Evolutionary conservation across 2,888 invertebrate species (phyloP).

Genomic region (Callinectes sapidus): DNA sequence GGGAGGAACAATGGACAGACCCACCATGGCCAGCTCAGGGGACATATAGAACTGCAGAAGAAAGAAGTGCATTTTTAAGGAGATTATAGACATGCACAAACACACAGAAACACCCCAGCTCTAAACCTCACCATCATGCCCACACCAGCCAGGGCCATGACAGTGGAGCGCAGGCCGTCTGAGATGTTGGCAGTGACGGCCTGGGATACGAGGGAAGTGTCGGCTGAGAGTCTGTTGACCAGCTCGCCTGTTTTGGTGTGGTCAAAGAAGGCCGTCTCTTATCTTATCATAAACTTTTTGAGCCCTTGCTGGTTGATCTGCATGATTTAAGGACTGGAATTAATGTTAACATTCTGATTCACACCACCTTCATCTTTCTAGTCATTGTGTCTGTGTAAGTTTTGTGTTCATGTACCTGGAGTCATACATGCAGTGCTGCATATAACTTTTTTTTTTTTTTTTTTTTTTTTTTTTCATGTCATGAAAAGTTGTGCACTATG

Average conservation of each 20-base stretch:
- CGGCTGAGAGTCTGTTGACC: conserved; percentile 91
- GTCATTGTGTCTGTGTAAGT: too few relatives aligned
- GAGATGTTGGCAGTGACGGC: conserved; percentile 95
- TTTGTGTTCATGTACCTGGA: too few relatives aligned
- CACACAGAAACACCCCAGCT: neutral
- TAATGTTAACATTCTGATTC: too few relatives aligned
- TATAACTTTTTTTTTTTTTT: too few relatives aligned
- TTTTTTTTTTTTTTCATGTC: too few relatives aligned
- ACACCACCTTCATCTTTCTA: too few relatives aligned
- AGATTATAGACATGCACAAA: too few relatives aligned
- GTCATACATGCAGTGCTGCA: too few relatives aligned
- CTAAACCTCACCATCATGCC: conserved; percentile 80
- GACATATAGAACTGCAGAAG: conserved; percentile 89
- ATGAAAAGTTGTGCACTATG: too few relatives aligned
- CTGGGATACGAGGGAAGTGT: conserved; percentile 92
- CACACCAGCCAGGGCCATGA: conserved; percentile 91
- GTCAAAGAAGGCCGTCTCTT: conserved; percentile 95
- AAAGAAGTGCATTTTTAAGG: neutral
- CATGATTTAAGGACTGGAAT: too few relatives aligned
- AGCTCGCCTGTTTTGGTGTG: conserved; percentile 92
- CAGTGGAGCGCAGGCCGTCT: conserved; percentile 91
- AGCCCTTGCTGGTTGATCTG: too few relatives aligned
- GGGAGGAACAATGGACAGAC: conserved; percentile 92
- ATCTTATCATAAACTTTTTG: too few relatives aligned
- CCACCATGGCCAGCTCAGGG: conserved; percentile 89